Evolutionary conservation across 2,797 vertebrate genomes (phyloP).

Genomic region (Sebastes diaconus): DNA sequence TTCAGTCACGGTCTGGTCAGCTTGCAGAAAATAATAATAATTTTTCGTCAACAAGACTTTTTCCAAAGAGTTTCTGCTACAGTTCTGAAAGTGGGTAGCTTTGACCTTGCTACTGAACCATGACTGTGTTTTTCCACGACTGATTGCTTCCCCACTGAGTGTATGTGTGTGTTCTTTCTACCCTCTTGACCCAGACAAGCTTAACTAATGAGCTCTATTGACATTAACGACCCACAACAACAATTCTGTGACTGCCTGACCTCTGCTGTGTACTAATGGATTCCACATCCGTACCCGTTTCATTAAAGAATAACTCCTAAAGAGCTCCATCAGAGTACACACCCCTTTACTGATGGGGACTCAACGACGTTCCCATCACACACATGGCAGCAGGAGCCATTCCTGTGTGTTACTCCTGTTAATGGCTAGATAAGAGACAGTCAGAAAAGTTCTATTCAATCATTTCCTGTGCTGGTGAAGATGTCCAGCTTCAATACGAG

Average conservation of each 20-base stretch:
- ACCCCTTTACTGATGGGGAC: background rate
- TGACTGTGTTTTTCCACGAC: conserved; percentile 19
- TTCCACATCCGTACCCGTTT: background rate
- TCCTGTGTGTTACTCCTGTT: background rate
- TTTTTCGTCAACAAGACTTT: background rate
- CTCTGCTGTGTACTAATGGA: conserved; percentile 2
- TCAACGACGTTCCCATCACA: background rate
- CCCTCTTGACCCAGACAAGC: conserved; percentile 17
- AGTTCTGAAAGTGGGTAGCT: conserved; percentile 8
- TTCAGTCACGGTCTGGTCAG: background rate
- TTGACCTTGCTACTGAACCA: conserved; percentile 43
- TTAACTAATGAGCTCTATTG: conserved; percentile 42
- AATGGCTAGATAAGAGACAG: background rate
- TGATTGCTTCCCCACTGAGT: conserved; percentile 27
- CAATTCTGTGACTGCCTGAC: conserved; percentile 1
- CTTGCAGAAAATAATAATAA: background rate
- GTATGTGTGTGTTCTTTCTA: conserved; percentile 1
- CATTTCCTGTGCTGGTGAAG: background rate
- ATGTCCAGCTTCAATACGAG: background rate
- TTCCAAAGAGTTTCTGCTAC: conserved; percentile 19
- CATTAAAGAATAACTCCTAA: background rate
- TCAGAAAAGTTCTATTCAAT: background rate
- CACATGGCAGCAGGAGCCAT: background rate
- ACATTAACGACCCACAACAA: conserved; percentile 22
- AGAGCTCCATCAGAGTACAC: background rate